phyloP scores from a whole-genome alignment of 2,797 vertebrate genomes.

The Siniperca scherzeri region DNA sequence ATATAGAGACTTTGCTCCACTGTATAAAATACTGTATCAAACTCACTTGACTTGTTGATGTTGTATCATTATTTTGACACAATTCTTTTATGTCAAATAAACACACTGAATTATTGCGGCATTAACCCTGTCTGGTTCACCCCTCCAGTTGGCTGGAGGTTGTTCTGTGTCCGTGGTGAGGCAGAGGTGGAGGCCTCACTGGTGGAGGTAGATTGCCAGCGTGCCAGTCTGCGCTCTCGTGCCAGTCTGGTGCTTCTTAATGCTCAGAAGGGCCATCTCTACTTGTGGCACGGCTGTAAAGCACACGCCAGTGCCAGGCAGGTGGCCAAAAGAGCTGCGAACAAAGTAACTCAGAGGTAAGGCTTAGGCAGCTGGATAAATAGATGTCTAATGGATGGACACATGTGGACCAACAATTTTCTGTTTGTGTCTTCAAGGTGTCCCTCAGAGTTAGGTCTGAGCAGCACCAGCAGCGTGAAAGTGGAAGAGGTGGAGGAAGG shows the following conservation, averaged over 20 bases:
- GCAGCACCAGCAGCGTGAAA: constrained; percentile 71
- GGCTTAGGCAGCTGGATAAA: background rate
- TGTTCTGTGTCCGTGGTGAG: constrained; percentile 87
- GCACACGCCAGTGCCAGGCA: constrained; percentile 71
- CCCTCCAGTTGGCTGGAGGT: constrained; percentile 79
- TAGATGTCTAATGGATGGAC: background rate
- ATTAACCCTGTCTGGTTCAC: background rate
- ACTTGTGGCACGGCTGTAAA: constrained; percentile 88
- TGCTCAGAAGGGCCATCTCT: constrained; percentile 73
- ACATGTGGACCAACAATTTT: fast-evolving
- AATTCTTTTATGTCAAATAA: background rate
- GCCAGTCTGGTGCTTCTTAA: constrained; percentile 83
- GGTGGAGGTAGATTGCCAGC: constrained; percentile 83
- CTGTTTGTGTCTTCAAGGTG: constrained; percentile 67
- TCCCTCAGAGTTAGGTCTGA: constrained; percentile 83
- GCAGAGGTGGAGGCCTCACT: constrained; percentile 80
- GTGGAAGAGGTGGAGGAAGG: constrained; percentile 87
- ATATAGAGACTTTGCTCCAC: background rate
- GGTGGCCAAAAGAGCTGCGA: constrained; percentile 83
- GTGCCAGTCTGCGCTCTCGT: constrained; percentile 85
- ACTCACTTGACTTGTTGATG: background rate
- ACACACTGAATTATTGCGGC: background rate
- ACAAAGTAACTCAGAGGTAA: constrained; percentile 82
- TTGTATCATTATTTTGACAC: background rate
- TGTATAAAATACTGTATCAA: background rate